Base-by-base conservation (phyloP, 2,113 vertebrate species). In the Oreotrochilus melanogaster region DNA sequence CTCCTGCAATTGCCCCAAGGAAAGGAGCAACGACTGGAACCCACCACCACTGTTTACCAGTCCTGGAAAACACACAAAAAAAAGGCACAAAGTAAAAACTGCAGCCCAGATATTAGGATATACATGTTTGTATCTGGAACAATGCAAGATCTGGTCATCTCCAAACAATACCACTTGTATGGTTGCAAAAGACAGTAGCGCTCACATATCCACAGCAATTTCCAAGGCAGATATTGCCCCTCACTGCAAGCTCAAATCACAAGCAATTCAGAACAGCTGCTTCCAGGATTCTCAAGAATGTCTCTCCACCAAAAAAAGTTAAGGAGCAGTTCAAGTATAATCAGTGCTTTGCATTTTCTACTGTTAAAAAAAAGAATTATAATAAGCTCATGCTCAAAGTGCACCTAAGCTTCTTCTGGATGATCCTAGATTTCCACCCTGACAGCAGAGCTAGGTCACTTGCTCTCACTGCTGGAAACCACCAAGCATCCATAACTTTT, bases 21-120 rank as follows among this genome's bases (percentile, higher is more conserved):
- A 99, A 99, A 2, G 99, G 99, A 30, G 98, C 99, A 23, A 98
- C 96, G 2, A 99, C 28, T 10, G 99, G 99, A 43, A 99, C 98
- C 97, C 99, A 98, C 98, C 99, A 99, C 99, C 99, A 99, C 9
- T 98, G 98, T 0, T 91, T 86, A 22, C 98, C 91, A 2, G 50
- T 82, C 86, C 99, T 99, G 88, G 39, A 78, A 94, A 80, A 51
- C 11, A 61, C 50, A 60, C 35, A 37, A 8, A 37, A 43, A 6
- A 80, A 86, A 35, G 5, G 10, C 37, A 50, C 15, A 42, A 70
- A 33, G 24, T 93, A 37, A 90, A 21, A 75, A 28, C 10, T 21
- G 42, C 72, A 69, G 50, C 30, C 14, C 51, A 57, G 3, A 2
- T 6, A 27, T 24, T 18, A 31, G 48, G 12, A 48, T 35, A 45